These are phyloP conservation scores for Paratrypauchen microcephalus DNA, from an alignment of 2,797 vertebrate species.

Conservation along the genomic window DNA sequence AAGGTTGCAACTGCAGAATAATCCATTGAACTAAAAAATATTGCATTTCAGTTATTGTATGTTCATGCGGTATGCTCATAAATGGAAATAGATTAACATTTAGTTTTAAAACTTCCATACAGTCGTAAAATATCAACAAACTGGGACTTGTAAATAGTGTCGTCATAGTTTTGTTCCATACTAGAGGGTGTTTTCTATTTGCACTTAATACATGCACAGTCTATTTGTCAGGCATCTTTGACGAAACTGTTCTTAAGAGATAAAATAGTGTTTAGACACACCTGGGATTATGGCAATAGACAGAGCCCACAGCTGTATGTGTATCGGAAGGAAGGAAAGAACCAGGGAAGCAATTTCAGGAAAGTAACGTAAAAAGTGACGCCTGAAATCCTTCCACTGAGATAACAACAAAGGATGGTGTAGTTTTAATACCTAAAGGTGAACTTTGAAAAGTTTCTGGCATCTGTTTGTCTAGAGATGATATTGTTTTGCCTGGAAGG, in stretches of 20 bases:
- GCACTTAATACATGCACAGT: slow-evolving; percentile 11
- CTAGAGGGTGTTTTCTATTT: slow-evolving; percentile 19
- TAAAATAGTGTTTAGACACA: slow-evolving; percentile 32
- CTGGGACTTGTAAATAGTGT: slow-evolving; percentile 34
- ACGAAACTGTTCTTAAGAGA: slow-evolving; percentile 30
- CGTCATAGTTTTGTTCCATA: slow-evolving; percentile 14
- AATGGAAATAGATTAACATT: not conserved
- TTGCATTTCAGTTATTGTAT: not conserved
- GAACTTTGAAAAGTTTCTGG: no score
- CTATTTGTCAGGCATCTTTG: slow-evolving; percentile 25
- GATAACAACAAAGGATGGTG: not conserved
- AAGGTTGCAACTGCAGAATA: slow-evolving; percentile 1
- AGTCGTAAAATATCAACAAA: slow-evolving; percentile 7
- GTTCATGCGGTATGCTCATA: slow-evolving; percentile 7
- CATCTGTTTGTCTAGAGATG: no score
- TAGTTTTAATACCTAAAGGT: not conserved
- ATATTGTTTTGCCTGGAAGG: no score
- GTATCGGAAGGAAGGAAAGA: not conserved
- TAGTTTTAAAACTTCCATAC: no score
- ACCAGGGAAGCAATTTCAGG: slow-evolving; percentile 31
- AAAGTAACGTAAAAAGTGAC: slow-evolving; percentile 19
- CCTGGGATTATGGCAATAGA: slow-evolving; percentile 32
- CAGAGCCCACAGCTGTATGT: slow-evolving; percentile 41
- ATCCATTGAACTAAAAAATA: slow-evolving; percentile 20
- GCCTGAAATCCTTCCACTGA: slow-evolving; percentile 11